These are phyloP conservation scores for Elmis aenea DNA, from an alignment of 2,888 invertebrate species.

Conservation along the genomic window DNA sequence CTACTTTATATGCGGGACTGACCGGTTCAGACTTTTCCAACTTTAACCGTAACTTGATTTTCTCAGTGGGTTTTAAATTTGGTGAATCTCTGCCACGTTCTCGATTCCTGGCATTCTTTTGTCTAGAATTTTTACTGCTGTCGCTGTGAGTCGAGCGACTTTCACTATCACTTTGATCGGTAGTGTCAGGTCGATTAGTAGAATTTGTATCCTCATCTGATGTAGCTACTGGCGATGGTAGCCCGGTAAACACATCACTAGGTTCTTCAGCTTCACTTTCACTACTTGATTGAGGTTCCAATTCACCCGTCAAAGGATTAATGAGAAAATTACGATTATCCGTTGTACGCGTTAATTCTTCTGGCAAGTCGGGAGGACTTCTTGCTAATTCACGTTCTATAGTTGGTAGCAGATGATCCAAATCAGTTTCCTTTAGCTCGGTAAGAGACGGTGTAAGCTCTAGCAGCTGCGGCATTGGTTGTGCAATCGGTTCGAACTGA, in stretches of 20 bases:
- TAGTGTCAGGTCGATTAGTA: conserved; percentile 47
- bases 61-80: conserved; percentile 55
- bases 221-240: conserved; percentile 39
- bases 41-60: conserved; percentile 77
- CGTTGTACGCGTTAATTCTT: conserved; percentile 53
- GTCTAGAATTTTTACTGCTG: conserved; percentile 35
- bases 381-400: conserved; percentile 56
- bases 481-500: conserved; percentile 32
- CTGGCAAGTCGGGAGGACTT: conserved; percentile 50
- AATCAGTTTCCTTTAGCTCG: conserved; percentile 49
- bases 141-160: conserved; percentile 39
- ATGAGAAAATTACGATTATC: conserved; percentile 78
- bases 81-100: conserved; percentile 43
- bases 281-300: conserved; percentile 71
- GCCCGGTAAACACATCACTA: conserved; percentile 43
- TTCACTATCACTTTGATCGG: conserved; percentile 44
- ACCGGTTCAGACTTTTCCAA: conserved; percentile 79
- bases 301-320: conserved; percentile 82
- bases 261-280: conserved; percentile 47
- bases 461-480: conserved; percentile 33
- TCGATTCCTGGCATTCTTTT: conserved; percentile 23
- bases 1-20: conserved; percentile 74
- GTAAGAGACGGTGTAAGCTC: conserved; percentile 43
- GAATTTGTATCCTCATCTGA: conserved; percentile 59
- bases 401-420: conserved; percentile 62